Evolutionary conservation across 2,888 invertebrate species (phyloP).

Genomic region (Eudemis profundana): DNA sequence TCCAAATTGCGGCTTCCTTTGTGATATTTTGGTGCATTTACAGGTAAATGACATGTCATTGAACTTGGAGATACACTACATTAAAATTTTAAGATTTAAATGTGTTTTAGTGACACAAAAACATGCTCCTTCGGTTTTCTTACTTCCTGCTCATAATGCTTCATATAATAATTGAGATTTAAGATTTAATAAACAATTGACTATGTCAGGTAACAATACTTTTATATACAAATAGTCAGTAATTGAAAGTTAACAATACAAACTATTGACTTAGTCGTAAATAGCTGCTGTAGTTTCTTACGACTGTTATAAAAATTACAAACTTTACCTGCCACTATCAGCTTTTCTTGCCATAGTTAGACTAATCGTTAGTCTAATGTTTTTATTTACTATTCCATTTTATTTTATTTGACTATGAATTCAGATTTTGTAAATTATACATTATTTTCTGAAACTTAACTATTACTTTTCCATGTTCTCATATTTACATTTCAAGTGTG

Average conservation of each 20-base stretch:
- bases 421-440: too few species aligned
- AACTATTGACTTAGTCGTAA: background rate
- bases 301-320: background rate
- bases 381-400: too few species aligned
- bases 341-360: background rate
- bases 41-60: constrained; percentile 63
- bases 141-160: constrained; percentile 6
- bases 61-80: constrained; percentile 53
- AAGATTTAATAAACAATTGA: background rate
- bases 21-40: constrained; percentile 49
- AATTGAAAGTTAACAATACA: background rate
- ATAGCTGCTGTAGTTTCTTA: background rate
- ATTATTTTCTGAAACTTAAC: too few species aligned
- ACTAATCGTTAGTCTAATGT: background rate
- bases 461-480: too few species aligned
- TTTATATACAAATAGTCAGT: too few species aligned
- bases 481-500: too few species aligned
- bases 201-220: too few species aligned
- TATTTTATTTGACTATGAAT: too few species aligned
- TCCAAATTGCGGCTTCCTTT: constrained; percentile 37
- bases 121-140: constrained; percentile 17
- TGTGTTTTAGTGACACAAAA: constrained; percentile 36
- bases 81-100: constrained; percentile 23
- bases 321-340: background rate
- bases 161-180: background rate